These are phyloP conservation scores for Lichenostomus cassidix DNA, from an alignment of 2,113 vertebrate species.

Conservation along the genomic window DNA sequence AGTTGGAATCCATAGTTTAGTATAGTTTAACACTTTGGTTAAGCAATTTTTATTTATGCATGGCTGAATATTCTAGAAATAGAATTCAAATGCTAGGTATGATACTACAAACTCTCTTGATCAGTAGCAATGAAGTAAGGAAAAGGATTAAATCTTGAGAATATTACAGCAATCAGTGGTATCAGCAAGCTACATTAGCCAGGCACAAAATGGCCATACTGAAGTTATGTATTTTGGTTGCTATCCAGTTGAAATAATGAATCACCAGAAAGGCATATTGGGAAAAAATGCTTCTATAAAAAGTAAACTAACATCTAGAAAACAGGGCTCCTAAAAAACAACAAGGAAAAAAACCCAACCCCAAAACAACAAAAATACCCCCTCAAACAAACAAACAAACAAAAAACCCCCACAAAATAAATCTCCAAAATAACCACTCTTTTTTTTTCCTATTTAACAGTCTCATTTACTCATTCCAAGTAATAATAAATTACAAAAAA, in stretches of 20 bases:
- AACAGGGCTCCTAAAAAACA: neutral
- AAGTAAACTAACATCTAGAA: neutral
- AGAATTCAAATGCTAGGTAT: neutral
- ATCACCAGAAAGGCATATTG: neutral
- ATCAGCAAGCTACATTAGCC: neutral
- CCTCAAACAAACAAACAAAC: neutral
- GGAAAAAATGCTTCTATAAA: neutral
- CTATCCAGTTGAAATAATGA: neutral
- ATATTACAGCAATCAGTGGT: neutral
- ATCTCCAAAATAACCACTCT: fast-evolving
- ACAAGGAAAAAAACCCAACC: neutral
- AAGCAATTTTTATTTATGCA: neutral
- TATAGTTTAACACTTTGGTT: neutral
- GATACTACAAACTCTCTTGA: neutral
- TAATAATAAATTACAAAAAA: neutral
- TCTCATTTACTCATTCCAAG: neutral
- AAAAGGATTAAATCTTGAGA: neutral
- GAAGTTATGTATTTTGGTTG: neutral
- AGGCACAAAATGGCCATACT: neutral
- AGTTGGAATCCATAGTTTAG: neutral
- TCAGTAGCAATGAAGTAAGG: neutral
- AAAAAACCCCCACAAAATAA: fast-evolving
- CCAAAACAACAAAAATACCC: neutral
- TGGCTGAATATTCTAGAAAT: neutral
- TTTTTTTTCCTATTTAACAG: neutral